A percentile compares a stretch with the other conserved stretches of the same genome.
These are phyloP conservation scores for Apis dorsata DNA, from an alignment of 1,140 invertebrate species.

Conservation along the genomic window DNA sequence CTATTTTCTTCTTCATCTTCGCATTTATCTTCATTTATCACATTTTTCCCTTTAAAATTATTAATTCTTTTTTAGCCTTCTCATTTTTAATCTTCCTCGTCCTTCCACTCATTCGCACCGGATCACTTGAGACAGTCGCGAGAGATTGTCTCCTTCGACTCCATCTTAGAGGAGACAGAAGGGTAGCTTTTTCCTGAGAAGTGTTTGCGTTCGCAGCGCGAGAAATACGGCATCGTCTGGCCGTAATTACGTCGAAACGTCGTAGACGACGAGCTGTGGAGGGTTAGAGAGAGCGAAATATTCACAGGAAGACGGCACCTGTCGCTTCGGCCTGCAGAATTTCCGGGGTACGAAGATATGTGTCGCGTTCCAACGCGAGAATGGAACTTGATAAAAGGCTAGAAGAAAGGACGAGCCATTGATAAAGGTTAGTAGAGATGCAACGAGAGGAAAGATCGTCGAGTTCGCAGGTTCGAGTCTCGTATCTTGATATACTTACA, in stretches of 20 bases:
- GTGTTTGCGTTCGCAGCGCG: neutral
- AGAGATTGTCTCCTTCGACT: neutral
- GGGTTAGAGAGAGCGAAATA: constrained; percentile 28
- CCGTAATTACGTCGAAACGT: constrained; percentile 48
- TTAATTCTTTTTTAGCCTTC: neutral
- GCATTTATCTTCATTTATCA: neutral
- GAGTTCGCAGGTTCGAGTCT: neutral
- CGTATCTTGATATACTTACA: constrained; percentile 31
- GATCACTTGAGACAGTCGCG: neutral
- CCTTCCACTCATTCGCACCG: neutral
- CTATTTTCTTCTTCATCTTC: neutral
- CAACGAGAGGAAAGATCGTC: neutral
- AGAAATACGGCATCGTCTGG: constrained; percentile 34
- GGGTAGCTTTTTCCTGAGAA: constrained; percentile 5
- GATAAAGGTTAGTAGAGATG: too few species aligned
- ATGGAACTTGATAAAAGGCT: constrained; percentile 15
- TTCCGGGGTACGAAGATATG: constrained; percentile 45
- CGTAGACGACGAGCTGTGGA: neutral
- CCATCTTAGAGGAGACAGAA: too few species aligned
- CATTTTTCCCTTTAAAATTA: neutral
- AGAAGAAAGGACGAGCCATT: too few species aligned
- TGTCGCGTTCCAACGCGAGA: constrained; percentile 21
- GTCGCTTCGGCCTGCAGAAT: constrained; percentile 34
- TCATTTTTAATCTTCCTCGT: constrained; percentile 16
- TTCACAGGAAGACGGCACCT: constrained; percentile 43